Evolutionary conservation across 2,113 vertebrate genomes (phyloP).

Genomic region (Oceanodroma tethys): DNA sequence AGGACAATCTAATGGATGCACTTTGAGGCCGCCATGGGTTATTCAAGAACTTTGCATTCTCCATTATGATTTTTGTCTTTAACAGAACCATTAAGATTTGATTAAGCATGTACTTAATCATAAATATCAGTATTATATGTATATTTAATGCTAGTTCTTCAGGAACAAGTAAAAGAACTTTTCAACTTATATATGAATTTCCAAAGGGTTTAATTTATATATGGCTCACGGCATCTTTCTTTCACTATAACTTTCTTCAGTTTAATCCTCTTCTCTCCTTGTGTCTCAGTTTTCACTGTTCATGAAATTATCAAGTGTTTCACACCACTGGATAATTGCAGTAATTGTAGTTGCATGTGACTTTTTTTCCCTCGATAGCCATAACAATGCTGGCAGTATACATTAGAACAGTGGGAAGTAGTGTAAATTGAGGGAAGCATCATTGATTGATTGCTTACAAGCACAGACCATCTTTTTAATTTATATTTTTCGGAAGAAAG

Average conservation of each 20-base stretch:
- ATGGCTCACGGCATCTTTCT: not conserved
- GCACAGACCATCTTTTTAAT: not conserved
- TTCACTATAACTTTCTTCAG: not conserved
- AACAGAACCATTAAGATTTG: not conserved
- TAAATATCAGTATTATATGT: not conserved
- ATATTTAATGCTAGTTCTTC: not conserved
- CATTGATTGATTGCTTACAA: not conserved
- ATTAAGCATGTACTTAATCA: not conserved
- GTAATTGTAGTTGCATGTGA: not conserved
- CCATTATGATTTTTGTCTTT: not conserved
- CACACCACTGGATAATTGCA: not conserved
- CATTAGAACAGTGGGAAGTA: not conserved
- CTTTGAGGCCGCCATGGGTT: not conserved
- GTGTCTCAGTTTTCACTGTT: not conserved
- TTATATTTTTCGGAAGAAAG: not conserved
- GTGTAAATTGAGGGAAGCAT: not conserved
- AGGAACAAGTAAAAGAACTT: not conserved
- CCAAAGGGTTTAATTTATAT: not conserved
- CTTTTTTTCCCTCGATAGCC: conserved; percentile 15
- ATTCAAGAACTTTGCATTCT: not conserved
- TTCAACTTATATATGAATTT: not conserved
- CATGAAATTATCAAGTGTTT: not conserved
- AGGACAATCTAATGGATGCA: not conserved
- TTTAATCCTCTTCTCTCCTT: not conserved
- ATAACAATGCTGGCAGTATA: not conserved